Evolutionary conservation across 2,888 invertebrate genomes (phyloP).

Genomic region (Rotaria magnacalcarata): DNA sequence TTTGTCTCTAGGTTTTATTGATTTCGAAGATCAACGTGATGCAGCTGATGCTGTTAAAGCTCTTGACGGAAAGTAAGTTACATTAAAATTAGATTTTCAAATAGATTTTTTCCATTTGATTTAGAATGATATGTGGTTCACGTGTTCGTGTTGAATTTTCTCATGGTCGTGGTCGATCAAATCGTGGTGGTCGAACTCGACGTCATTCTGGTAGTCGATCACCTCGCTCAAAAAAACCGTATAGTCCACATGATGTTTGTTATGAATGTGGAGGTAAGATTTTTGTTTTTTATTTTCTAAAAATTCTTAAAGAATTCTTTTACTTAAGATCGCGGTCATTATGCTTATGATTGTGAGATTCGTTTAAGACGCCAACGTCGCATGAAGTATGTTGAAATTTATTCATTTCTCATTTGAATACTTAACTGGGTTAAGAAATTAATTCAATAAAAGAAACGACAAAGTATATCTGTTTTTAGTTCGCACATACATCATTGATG

Average conservation of each 20-base stretch:
- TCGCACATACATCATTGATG: background rate
- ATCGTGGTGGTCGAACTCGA: slow-evolving; percentile 34
- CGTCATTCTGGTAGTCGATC: slow-evolving; percentile 37
- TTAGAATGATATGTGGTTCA: slow-evolving; percentile 43
- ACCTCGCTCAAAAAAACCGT: background rate
- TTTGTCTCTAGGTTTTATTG: slow-evolving; percentile 75
- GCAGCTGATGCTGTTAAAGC: slow-evolving; percentile 79
- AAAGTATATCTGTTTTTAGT: slow-evolving; percentile 20
- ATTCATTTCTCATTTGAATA: background rate
- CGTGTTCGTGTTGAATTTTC: slow-evolving; percentile 45
- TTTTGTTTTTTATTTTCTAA: background rate
- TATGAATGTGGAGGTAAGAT: slow-evolving; percentile 19
- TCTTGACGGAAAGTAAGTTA: slow-evolving; percentile 66
- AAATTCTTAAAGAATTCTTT: background rate
- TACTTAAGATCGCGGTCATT: slow-evolving; percentile 19
- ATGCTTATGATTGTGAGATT: slow-evolving; percentile 36
- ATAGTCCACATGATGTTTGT: slow-evolving; percentile 28
- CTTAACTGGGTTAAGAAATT: background rate
- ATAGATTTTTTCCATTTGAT: background rate
- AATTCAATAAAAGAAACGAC: background rate
- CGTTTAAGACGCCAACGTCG: slow-evolving; percentile 30
- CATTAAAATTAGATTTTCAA: too few species aligned
- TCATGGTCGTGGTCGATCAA: slow-evolving; percentile 41
- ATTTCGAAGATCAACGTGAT: slow-evolving; percentile 80
- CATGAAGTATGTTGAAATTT: background rate